Base-by-base conservation (phyloP, 2,113 vertebrate species). In the Alligator sinensis region DNA sequence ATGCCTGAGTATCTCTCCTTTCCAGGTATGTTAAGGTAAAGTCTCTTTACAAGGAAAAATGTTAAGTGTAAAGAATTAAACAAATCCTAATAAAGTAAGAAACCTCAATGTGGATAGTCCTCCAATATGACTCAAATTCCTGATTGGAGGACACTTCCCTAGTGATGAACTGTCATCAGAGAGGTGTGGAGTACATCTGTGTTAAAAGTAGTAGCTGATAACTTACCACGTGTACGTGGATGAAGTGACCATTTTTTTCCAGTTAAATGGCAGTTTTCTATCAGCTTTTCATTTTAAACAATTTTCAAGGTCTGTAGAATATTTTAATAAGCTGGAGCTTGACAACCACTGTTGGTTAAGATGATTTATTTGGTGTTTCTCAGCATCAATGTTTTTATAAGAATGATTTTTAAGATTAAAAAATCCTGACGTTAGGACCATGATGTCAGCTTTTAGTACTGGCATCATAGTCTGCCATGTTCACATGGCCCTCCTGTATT, bases 41-140 rank as follows among this genome's bases (percentile, higher is more conserved):
- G 21, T 94, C 14, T 84, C n/a, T 47, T 87, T 92, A 80, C 27
- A 82, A 76, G 80, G 57, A 60, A 95, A 89, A 89, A 27, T 24
- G 89, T 61, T 55, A 81, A 84, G 84, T 25, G 15, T 70, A 11
- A 58, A 68, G 85, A 83, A 63, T 47, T 79, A 80, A 2, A n/a
- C 86, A 82, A 82, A 9, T 79, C 87, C 16, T 92, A 16, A 1
- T 80, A 89, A 74, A 89, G 16, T 92, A 84, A 61, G 15, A 74
- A 86, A 89, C 11, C 25, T 87, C 78, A 34, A 77, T 92, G 34
- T 91, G 38, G 34, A 28, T 88, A 92, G n/a, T 78, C 47, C 82
- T 88, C n/a, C 22, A 25, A 13, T 15, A 47, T 80, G 34, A 61
- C 59, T 80, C 21, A 84, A 66, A 27, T 87, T 88, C 2, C 0